Evolutionary conservation across 2,797 vertebrate species (phyloP).

Genomic region (Sylvilagus floridanus): DNA sequence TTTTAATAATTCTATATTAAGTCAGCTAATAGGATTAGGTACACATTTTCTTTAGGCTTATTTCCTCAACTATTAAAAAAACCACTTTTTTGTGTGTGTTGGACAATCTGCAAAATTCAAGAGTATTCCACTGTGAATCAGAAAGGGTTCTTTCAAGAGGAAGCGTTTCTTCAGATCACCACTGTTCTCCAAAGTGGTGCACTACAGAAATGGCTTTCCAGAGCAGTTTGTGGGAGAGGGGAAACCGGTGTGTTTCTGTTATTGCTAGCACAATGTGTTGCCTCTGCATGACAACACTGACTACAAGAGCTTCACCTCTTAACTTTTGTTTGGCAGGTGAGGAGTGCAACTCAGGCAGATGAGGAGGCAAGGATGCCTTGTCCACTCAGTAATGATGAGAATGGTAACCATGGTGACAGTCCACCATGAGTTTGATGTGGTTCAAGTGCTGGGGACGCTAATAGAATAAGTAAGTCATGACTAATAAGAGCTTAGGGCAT

Average conservation of each 20-base stretch:
- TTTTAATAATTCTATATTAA: slow-evolving; percentile 92
- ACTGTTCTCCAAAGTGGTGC: slow-evolving; percentile 72
- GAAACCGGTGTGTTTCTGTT: not conserved
- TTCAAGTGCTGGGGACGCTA: not conserved
- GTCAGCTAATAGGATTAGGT: slow-evolving; percentile 94
- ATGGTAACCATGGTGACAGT: slow-evolving; percentile 7
- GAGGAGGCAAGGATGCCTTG: not conserved
- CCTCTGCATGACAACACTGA: not conserved
- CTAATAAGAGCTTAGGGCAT: slow-evolving; percentile 27
- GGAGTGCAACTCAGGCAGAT: not conserved
- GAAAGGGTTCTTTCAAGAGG: slow-evolving; percentile 79
- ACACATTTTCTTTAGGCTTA: slow-evolving; percentile 89
- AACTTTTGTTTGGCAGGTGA: not conserved
- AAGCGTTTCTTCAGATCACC: slow-evolving; percentile 79
- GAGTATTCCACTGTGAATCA: slow-evolving; percentile 81
- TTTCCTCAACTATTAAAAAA: slow-evolving; percentile 86
- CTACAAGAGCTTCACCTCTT: not conserved
- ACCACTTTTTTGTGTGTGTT: slow-evolving; percentile 65
- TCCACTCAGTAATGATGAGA: not conserved
- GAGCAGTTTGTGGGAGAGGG: not conserved
- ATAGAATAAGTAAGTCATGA: slow-evolving; percentile 17
- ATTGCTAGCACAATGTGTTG: not conserved
- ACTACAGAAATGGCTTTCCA: slow-evolving; percentile 59
- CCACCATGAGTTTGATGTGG: not conserved
- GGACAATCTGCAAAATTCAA: slow-evolving; percentile 86